Conservation (phyloP, 2,888 invertebrate genomes). For the Cosmopolites sordidus region DNA sequence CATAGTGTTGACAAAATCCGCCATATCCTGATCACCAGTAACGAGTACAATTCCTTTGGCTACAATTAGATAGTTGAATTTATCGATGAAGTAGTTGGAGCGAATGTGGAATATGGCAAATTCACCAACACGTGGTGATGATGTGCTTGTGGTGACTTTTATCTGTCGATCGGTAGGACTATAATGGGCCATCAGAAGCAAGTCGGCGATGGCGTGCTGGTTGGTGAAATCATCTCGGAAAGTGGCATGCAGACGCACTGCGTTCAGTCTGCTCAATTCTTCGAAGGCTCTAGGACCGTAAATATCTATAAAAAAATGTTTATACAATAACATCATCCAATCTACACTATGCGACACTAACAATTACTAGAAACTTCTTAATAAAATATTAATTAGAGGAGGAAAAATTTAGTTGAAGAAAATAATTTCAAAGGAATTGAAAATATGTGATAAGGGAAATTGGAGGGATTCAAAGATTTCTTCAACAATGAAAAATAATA, state of each 20-base stretch:
- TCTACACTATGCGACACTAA: too few relatives aligned
- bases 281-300: slow-evolving; percentile 39
- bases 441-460: too few relatives aligned
- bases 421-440: too few relatives aligned
- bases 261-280: slow-evolving; percentile 38
- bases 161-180: slow-evolving; percentile 80
- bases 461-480: too few relatives aligned
- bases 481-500: too few relatives aligned
- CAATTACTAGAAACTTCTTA: too few relatives aligned
- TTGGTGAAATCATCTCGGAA: slow-evolving; percentile 64
- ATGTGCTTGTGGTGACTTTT: slow-evolving; percentile 80
- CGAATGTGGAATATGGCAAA: slow-evolving; percentile 93
- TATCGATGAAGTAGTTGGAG: slow-evolving; percentile 83
- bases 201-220: slow-evolving; percentile 62
- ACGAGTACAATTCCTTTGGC: slow-evolving; percentile 88
- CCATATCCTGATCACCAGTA: slow-evolving; percentile 81
- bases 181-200: slow-evolving; percentile 72
- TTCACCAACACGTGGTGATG: slow-evolving; percentile 77
- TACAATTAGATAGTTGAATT: slow-evolving; percentile 86
- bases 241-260: slow-evolving; percentile 56
- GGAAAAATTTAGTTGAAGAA: too few relatives aligned
- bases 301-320: slow-evolving; percentile 28
- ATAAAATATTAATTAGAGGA: too few relatives aligned
- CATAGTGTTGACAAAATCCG: slow-evolving; percentile 71
- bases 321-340: too few relatives aligned